Evolutionary conservation across 2,888 invertebrate species (phyloP), one percentile per base, ranked within the genome.

Genomic region (Anoplius nigerrimus): DNA sequence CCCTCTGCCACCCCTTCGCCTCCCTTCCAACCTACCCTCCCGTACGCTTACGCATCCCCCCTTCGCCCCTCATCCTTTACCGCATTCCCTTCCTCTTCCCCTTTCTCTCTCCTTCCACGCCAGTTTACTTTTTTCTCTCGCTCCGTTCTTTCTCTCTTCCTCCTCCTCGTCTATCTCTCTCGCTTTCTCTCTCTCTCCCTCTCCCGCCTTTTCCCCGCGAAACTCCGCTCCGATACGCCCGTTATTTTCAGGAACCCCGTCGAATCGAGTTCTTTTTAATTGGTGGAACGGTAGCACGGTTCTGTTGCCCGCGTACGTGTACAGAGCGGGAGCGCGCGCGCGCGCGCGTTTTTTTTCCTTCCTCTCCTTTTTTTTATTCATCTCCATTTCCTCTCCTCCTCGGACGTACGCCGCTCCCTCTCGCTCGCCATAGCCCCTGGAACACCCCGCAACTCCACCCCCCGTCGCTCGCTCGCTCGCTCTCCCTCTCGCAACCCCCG

Each of bases 231-330:
- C 83, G 79, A 82, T 84, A 81, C 80, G 76, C 76, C 81, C 80
- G 83, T 84, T 83, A 84, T 83, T 84, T 84, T 79, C 76, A 79
- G 80, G 73, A 80, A 82, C 75, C 78, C 76, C 79, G 76, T 76
- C 71, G 77, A 82, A 84, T 82, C 83, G 79, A 76, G 81, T 80
- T 81, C 81, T 81, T 85, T 84, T 84, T 85, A 85, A 85, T 86
- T 85, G 84, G 81, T 80, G 79, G 76, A 66, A 76, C 75, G 75
- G 66, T 72, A 56, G 74, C 71, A 67, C 75, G 73, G 70, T 73
- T 69, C 70, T 69, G 73, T 18, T 69, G 63, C 62, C 21, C 34
- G 34, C 63, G 57, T 69, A 66, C 68, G 43, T 56, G 65, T 51
- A 58, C 57, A 46, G 64, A 42, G 62, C 53, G 58, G n/a, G n/a